Base-by-base conservation (phyloP, 2,797 vertebrate species). In the Poeciliopsis gracilis region DNA sequence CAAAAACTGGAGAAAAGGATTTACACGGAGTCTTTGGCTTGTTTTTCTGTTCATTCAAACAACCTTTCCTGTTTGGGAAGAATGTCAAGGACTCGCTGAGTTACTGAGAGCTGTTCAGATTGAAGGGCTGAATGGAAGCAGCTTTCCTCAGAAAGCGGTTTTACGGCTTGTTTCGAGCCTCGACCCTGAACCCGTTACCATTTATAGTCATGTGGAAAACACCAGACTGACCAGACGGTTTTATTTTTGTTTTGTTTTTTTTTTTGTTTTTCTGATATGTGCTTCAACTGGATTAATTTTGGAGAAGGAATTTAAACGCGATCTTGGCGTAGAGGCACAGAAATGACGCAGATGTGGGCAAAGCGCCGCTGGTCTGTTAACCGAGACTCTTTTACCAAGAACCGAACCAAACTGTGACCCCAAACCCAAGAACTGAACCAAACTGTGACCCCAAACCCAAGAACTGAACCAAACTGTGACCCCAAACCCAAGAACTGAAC, bases 121-220 rank as follows among this genome's bases (percentile, higher is more conserved):
- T 23, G n/a, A 85, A 61, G n/a, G 38, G 25, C 73, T 46, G 49
- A 45, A 61, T 69, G 25, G 45, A 76, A 75, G 61, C 86, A 75
- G 59, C 74, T 75, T 80, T 12, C 23, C 61, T 63, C 25, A 23
- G 28, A 73, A 23, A 16, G 5, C 2, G 8, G 41, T 43, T 69
- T 49, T 76, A 28, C 28, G 13, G 15, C 25, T 77, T 49, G 36
- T 53, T 82, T 82, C 20, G 43, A 67, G 53, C 5, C 20, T 33
- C 16, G 4, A 55, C 43, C 25, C 20, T 63, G n/a, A 83, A 16
- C 18, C 16, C 0, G 15, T 76, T n/a, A 61, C 86, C 90, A 76
- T 89, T 30, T 87, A 89, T 74, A 81, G 89, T 45, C 61, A 80
- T 82, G 5, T 61, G 46, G 77, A 43, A 45, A 57, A 57, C 38